A percentile compares a stretch with the other conserved stretches of the same genome.
phyloP scores from a whole-genome alignment of 1,140 invertebrate species.

The Epicauta chinensis region DNA sequence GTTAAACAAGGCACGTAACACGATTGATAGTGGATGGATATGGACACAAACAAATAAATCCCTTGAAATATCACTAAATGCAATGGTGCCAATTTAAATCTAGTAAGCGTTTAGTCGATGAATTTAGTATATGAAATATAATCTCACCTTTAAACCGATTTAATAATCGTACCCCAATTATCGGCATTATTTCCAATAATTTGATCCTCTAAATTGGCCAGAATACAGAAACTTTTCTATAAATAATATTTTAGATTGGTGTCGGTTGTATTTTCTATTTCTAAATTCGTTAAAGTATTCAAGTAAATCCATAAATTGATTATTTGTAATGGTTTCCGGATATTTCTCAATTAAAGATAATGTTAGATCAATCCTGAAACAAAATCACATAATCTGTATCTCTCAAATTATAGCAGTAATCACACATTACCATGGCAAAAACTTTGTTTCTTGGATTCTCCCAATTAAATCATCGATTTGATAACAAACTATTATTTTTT shows the following conservation, averaged over 20 bases:
- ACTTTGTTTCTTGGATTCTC: conserved; percentile 27
- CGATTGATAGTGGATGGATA: too few species aligned
- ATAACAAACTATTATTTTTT: conserved; percentile 16
- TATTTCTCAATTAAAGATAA: conserved; percentile 35
- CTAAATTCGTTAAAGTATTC: conserved; percentile 37
- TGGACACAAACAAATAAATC: too few species aligned
- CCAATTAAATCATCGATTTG: conserved; percentile 18
- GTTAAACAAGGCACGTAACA: too few species aligned
- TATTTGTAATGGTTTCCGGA: conserved; percentile 38
- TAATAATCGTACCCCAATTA: conserved; percentile 44
- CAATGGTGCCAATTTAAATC: too few species aligned
- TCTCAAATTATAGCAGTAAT: neutral
- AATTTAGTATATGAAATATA: too few species aligned
- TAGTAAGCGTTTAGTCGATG: too few species aligned
- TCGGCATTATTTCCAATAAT: conserved; percentile 25
- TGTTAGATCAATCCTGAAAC: conserved; percentile 29
- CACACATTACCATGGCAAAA: conserved; percentile 33
- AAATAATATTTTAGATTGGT: conserved; percentile 20
- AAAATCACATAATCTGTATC: neutral
- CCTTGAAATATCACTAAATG: too few species aligned
- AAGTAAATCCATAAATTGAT: conserved; percentile 40
- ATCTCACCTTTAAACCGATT: conserved; percentile 42
- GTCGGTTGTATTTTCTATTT: conserved; percentile 36
- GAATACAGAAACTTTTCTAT: conserved; percentile 7
- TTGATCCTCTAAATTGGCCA: conserved; percentile 24